These are phyloP conservation scores for Microtus ochrogaster DNA, from an alignment of 2,113 vertebrate species.

Conservation along the genomic window DNA sequence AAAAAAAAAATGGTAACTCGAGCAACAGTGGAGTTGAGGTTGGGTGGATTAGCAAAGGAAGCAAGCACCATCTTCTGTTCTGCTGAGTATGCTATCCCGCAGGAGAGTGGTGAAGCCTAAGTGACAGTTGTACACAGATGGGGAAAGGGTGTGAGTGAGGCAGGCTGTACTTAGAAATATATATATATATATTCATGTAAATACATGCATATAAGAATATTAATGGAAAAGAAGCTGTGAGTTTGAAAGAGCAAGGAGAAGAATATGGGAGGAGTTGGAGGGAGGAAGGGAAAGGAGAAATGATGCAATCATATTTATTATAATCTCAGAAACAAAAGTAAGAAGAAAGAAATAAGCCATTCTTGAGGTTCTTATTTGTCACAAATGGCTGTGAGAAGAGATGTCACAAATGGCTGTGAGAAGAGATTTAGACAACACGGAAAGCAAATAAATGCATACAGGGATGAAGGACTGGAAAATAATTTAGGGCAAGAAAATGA, in stretches of 20 bases:
- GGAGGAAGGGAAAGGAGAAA: background rate
- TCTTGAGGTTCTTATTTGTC: no score
- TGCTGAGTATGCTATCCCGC: background rate
- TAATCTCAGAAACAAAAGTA: background rate
- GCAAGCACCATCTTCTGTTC: background rate
- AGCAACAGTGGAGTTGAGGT: background rate
- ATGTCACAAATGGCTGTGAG: background rate
- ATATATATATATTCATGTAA: no score
- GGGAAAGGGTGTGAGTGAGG: background rate
- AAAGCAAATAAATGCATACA: background rate
- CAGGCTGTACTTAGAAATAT: background rate
- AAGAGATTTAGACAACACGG: background rate
- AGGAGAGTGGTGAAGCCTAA: background rate
- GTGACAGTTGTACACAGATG: background rate
- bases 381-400: no score
- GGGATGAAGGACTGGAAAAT: fast-evolving
- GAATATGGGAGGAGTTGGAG: no score
- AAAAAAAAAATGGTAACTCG: background rate
- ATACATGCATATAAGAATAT: no score
- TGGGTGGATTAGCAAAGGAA: background rate
- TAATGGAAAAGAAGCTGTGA: no score
- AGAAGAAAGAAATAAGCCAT: no score
- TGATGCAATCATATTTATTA: background rate
- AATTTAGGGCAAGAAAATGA: background rate
- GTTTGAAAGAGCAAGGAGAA: no score